A percentile compares a stretch with the other conserved stretches of the same genome.
These are phyloP conservation scores for Streblospio benedicti DNA, from an alignment of 1,140 invertebrate genomes.

Conservation along the genomic window DNA sequence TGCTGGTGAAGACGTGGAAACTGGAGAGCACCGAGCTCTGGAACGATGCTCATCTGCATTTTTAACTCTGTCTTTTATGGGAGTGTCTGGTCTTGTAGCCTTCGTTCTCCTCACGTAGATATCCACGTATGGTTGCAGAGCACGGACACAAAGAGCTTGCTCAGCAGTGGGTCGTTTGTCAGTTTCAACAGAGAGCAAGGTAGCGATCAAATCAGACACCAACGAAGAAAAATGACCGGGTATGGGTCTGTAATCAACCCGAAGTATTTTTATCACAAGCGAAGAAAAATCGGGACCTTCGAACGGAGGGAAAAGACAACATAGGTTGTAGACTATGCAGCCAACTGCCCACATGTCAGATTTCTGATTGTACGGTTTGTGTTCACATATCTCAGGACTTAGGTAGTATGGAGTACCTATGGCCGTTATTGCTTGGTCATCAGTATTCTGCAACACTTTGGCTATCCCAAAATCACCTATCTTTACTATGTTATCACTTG, in stretches of 20 bases:
- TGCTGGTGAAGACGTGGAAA: too few relatives aligned
- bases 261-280: slow-evolving; percentile 61
- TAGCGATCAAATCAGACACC: slow-evolving; percentile 47
- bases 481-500: slow-evolving; percentile 49
- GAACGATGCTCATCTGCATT: too few relatives aligned
- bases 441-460: slow-evolving; percentile 40
- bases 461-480: slow-evolving; percentile 55
- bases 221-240: slow-evolving; percentile 33
- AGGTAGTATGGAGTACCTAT: slow-evolving; percentile 54
- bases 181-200: slow-evolving; percentile 39
- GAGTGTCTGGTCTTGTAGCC: too few relatives aligned
- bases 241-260: slow-evolving; percentile 28
- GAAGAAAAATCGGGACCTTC: slow-evolving; percentile 62
- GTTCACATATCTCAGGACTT: slow-evolving; percentile 50
- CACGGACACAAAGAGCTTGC: slow-evolving; percentile 45
- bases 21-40: too few relatives aligned
- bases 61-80: too few relatives aligned
- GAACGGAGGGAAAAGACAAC: slow-evolving; percentile 62
- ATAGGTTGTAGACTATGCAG: slow-evolving; percentile 52
- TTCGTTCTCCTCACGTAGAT: slow-evolving; percentile 4
- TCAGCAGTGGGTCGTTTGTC: slow-evolving; percentile 49
- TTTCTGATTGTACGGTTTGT: slow-evolving; percentile 40
- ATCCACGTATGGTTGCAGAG: slow-evolving; percentile 25
- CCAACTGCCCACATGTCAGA: slow-evolving; percentile 53
- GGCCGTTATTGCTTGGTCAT: slow-evolving; percentile 45